Conservation (phyloP, 2,888 invertebrate genomes). For the Callyntrura sp. region DNA sequence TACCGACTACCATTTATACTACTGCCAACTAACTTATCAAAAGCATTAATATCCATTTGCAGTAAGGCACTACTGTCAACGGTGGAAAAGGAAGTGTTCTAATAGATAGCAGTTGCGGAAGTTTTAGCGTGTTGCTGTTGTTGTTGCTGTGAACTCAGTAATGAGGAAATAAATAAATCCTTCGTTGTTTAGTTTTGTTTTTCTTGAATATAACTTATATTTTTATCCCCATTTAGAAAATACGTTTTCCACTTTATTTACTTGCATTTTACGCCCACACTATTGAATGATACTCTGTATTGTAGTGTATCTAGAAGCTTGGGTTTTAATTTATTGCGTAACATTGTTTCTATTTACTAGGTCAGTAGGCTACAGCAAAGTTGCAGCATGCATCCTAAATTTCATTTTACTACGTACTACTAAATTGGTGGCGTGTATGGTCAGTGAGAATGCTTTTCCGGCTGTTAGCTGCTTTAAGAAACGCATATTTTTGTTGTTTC, state of each 20-base stretch:
- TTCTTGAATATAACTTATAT: constrained; percentile 18
- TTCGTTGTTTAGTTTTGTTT: constrained; percentile 27
- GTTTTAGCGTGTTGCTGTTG: constrained; percentile 14
- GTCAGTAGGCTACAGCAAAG: constrained; percentile 72
- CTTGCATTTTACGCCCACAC: not conserved
- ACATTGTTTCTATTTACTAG: constrained; percentile 51
- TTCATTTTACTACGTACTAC: not conserved
- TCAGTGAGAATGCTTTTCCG: constrained; percentile 16
- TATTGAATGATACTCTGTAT: not conserved
- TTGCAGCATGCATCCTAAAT: constrained; percentile 27
- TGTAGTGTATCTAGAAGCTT: not conserved
- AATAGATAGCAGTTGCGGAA: constrained; percentile 69
- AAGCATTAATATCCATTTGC: constrained; percentile 34
- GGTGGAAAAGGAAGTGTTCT: constrained; percentile 64
- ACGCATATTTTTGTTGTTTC: not conserved
- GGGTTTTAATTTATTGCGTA: constrained; percentile 64
- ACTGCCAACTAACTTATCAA: constrained; percentile 32
- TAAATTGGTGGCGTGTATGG: not conserved
- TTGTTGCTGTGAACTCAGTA: constrained; percentile 26
- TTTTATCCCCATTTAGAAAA: constrained; percentile 26
- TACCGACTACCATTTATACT: no score
- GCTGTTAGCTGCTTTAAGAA: not conserved
- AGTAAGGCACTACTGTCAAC: not conserved
- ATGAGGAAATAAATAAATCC: constrained; percentile 55
- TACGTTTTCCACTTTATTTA: constrained; percentile 31